Evolutionary conservation across 2,888 invertebrate genomes (phyloP).

Genomic region (Malthinus flaveolus): DNA sequence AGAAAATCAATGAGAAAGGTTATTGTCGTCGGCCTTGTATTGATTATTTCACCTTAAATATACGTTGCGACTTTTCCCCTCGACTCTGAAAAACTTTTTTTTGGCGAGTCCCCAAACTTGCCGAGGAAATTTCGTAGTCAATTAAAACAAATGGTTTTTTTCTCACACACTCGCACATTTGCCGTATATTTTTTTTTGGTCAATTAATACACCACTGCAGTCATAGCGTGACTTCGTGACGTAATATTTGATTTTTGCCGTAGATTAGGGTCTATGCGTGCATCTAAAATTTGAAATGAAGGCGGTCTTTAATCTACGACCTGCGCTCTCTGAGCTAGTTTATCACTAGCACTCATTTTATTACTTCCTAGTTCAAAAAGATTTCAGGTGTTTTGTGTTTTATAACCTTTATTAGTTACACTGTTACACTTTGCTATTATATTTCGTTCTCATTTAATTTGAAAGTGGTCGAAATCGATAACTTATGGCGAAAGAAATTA

Average conservation of each 20-base stretch:
- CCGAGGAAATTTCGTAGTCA: neutral
- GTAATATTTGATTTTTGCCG: constrained; percentile 48
- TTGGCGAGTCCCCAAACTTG: neutral
- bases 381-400: constrained; percentile 16
- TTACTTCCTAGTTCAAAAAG: constrained; percentile 21
- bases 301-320: constrained; percentile 45
- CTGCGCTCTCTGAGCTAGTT: constrained; percentile 37
- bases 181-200: neutral
- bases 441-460: no score
- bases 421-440: neutral
- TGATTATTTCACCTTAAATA: constrained; percentile 34
- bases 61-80: neutral
- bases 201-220: constrained; percentile 41
- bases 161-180: neutral
- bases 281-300: constrained; percentile 41
- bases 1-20: constrained; percentile 50
- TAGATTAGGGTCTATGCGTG: constrained; percentile 47
- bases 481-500: no score
- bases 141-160: neutral
- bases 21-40: constrained; percentile 46
- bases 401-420: neutral
- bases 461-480: no score
- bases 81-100: neutral
- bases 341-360: constrained; percentile 12
- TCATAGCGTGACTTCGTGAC: constrained; percentile 48